Evolutionary conservation across 2,797 vertebrate genomes (phyloP).

Genomic region (Arctocebus calabarensis): DNA sequence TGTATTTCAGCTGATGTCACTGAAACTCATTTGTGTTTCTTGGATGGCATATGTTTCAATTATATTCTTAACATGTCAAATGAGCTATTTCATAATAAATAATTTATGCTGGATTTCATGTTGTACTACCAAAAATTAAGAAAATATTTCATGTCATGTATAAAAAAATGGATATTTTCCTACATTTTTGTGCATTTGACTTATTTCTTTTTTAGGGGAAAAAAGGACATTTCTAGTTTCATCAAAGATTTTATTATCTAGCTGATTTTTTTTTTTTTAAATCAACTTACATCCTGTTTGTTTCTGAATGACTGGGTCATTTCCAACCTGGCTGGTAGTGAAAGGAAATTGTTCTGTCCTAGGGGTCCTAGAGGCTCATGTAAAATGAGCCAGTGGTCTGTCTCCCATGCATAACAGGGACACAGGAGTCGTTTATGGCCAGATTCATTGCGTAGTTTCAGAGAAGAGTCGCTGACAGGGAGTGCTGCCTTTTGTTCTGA

Average conservation of each 20-base stretch:
- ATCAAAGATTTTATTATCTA: conserved; percentile 80
- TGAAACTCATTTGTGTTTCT: conserved; percentile 63
- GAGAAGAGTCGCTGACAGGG: background rate
- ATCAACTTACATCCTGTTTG: conserved; percentile 78
- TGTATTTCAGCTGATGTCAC: conserved; percentile 72
- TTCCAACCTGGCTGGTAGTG: conserved; percentile 78
- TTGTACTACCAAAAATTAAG: conserved; percentile 50
- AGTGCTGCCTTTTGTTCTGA: background rate
- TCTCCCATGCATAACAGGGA: background rate
- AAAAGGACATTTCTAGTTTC: conserved; percentile 51
- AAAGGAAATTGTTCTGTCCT: conserved; percentile 79
- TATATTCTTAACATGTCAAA: conserved; percentile 69
- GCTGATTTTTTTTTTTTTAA: conserved; percentile 11
- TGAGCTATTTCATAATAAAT: conserved; percentile 61
- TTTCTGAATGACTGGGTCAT: conserved; percentile 79
- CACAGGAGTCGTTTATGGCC: conserved; percentile 66
- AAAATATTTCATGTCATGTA: conserved; percentile 26
- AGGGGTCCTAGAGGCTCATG: conserved; percentile 60
- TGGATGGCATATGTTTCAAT: conserved; percentile 69
- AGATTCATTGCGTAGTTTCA: background rate
- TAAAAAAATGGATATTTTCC: conserved; percentile 36
- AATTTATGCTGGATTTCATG: conserved; percentile 61
- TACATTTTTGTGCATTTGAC: conserved; percentile 47
- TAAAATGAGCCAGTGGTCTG: conserved; percentile 54
- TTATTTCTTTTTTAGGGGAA: conserved; percentile 12